These are phyloP conservation scores for Pelecanus crispus DNA, from an alignment of 2,113 vertebrate genomes.

Conservation along the genomic window DNA sequence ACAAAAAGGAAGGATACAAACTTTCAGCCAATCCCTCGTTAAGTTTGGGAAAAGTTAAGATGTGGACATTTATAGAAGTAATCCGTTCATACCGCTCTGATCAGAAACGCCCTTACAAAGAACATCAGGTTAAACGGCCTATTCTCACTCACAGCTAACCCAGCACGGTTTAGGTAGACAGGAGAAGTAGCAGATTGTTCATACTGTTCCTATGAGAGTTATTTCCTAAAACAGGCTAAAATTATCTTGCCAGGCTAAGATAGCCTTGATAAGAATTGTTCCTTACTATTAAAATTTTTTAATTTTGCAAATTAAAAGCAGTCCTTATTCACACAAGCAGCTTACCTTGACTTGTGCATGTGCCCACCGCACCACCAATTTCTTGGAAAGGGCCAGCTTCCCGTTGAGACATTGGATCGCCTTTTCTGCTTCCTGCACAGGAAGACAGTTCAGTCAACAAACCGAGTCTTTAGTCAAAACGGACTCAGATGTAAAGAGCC, in stretches of 20 bases:
- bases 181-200: fast-evolving
- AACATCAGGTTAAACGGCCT: background rate
- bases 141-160: background rate
- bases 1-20: background rate
- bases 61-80: background rate
- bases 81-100: background rate
- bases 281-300: background rate
- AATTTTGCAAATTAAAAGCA: background rate
- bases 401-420: slow-evolving; percentile 97
- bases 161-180: background rate
- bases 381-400: slow-evolving; percentile 96
- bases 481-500: background rate
- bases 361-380: slow-evolving; percentile 95
- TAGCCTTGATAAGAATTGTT: background rate
- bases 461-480: slow-evolving; percentile 24
- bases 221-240: background rate
- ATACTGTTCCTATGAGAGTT: background rate
- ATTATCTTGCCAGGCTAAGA: background rate
- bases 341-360: slow-evolving; percentile 96
- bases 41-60: background rate
- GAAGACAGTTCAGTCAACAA: slow-evolving; percentile 50
- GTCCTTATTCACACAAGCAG: fast-evolving
- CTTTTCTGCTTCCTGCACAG: slow-evolving; percentile 89
- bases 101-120: background rate
- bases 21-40: background rate